Percentiles rank a stretch among this genome's conserved stretches.
Conservation (phyloP, 2,888 invertebrate genomes). For the Pachycephus smyrnensis region DNA sequence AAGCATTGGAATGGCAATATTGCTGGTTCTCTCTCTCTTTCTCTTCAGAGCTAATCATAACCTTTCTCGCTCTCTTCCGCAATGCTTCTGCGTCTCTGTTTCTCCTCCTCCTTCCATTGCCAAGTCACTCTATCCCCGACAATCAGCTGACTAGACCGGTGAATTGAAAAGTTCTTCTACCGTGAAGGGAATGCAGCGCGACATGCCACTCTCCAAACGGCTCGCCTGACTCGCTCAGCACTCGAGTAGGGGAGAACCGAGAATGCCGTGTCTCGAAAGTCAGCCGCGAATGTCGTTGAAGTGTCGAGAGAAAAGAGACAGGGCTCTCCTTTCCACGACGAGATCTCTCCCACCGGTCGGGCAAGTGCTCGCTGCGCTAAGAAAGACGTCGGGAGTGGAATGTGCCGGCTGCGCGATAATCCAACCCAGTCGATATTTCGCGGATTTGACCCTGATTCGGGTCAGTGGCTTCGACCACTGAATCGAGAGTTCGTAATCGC, state of each 20-base stretch:
- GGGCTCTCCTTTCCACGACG: too few relatives aligned
- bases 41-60: neutral
- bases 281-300: neutral
- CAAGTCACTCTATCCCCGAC: neutral
- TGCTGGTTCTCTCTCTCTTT: neutral
- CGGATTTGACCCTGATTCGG: neutral
- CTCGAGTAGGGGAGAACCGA: neutral
- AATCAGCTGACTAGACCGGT: slow-evolving; percentile 8
- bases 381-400: neutral
- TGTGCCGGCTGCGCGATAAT: neutral
- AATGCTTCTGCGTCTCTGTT: neutral
- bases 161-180: slow-evolving; percentile 1
- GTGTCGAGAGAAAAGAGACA: neutral
- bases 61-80: neutral
- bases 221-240: neutral
- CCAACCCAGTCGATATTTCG: neutral
- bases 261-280: neutral
- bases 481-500: neutral
- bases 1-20: neutral
- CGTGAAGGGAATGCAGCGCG: slow-evolving; percentile 3
- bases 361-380: neutral
- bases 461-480: neutral
- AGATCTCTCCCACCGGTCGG: neutral
- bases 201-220: neutral
- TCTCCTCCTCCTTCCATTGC: neutral